These are phyloP conservation scores for Acropora tenuis DNA, from an alignment of 64 coral and sea anemone genomes.

Conservation along the genomic window DNA sequence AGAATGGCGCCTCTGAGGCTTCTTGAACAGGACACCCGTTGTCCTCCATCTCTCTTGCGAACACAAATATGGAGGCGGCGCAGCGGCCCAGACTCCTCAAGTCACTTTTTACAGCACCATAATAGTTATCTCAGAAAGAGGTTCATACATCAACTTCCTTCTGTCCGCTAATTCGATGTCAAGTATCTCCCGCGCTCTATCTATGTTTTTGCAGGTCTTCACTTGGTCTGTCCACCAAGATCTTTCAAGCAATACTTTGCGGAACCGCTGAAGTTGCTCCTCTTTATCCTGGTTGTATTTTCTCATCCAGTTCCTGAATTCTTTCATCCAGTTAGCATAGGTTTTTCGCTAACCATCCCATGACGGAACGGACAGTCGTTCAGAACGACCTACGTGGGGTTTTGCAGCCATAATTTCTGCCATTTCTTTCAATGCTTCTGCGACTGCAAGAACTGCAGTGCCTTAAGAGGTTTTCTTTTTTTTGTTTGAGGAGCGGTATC, in stretches of 20 bases:
- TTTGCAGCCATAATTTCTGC: conserved; percentile 71
- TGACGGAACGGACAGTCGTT: conserved; percentile 43
- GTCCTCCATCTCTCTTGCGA: conserved; percentile 57
- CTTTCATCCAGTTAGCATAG: conserved; percentile 52
- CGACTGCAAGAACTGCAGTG: conserved; percentile 11
- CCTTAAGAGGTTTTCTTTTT: no score
- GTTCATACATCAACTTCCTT: conserved; percentile 67
- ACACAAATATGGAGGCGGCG: conserved; percentile 11
- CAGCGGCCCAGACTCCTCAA: conserved; percentile 9
- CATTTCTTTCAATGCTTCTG: conserved; percentile 69
- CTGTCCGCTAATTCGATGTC: conserved; percentile 54
- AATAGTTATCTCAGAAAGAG: conserved; percentile 16
- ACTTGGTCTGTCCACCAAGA: conserved; percentile 50
- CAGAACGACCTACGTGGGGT: conserved; percentile 20
- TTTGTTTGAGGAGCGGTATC: no score
- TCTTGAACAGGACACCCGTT: conserved; percentile 34
- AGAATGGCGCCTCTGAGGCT: conserved; percentile 28
- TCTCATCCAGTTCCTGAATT: conserved; percentile 60
- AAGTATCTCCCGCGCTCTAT: conserved; percentile 57
- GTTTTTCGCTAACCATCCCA: conserved; percentile 56
- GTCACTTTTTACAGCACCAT: conserved; percentile 32
- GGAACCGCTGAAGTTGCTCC: conserved; percentile 44
- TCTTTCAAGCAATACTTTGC: conserved; percentile 26
- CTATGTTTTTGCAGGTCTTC: background rate
- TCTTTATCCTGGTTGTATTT: conserved; percentile 54